Evolutionary conservation across 2,888 invertebrate genomes (phyloP), one percentile per base, ranked within the genome.

Genomic region (Epistrophe grossulariae): DNA sequence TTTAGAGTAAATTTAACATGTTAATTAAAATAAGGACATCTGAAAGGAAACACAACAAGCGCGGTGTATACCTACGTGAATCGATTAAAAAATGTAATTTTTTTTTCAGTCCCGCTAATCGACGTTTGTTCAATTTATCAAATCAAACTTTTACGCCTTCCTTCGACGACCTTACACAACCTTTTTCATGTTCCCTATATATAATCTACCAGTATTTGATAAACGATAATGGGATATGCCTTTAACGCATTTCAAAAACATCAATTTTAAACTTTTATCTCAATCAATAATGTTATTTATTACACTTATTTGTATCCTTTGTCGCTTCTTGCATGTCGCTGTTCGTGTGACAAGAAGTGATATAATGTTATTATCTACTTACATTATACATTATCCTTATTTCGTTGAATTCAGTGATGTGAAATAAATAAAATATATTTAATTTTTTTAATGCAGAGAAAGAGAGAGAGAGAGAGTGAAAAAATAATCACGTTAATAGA

Each of bases 261-360:
- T 70, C 52, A 38, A 70, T 70, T 52, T 70, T 52, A 70, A 52
- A 70, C 68, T 50, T n/a, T 52, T 52, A 70, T 70, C 68, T 50
- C 13, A 35, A 68, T 68, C 68, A 50, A 68, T 68, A 68, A n/a
- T 31, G 48, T 66, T 31, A 66, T 66, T 48, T 66, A 66, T 55
- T 55, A 55, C 28, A n/a, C 28, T 64, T 43, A 6, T 64, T 45
- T 31, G 9, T 64, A 43, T 43, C 43, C 28, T 15, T 40, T 64
- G 31, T 13, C 15, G 52, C 31, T 15, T 40, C 13, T 15, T 15
- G 9, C n/a, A n/a, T 9, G 28, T 45, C 28, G 8, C 28, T 15
- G 43, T 24, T 64, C 43, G 11, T 24, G 8, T 7, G 35, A 35
- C 35, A 35, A 35, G 19, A 45, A 64, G 28, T 28, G 28, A 45